These are phyloP conservation scores for Brienomyrus brachyistius DNA, from an alignment of 2,113 vertebrate species.

Conservation along the genomic window DNA sequence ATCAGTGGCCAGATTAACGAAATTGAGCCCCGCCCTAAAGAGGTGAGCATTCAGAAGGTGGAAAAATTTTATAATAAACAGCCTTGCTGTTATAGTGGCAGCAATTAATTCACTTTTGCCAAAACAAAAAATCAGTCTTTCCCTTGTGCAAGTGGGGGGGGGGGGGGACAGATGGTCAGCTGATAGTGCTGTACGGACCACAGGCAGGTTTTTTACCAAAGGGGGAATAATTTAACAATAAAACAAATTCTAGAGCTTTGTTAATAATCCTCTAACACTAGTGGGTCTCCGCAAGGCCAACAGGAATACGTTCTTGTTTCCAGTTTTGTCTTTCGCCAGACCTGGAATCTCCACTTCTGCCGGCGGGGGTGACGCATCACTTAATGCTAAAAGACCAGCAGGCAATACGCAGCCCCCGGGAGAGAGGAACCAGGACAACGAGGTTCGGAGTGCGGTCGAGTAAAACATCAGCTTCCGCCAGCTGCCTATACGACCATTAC, in stretches of 20 bases:
- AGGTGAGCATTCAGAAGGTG: not conserved
- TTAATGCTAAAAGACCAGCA: not conserved
- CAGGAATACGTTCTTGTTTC: not conserved
- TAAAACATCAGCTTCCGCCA: slow-evolving; percentile 15
- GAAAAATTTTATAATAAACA: not conserved
- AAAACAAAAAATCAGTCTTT: not conserved
- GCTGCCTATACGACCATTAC: not conserved
- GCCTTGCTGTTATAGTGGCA: not conserved
- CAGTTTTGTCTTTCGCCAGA: not conserved
- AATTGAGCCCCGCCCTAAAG: not conserved
- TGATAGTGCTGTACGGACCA: not conserved
- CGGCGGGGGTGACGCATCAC: not conserved
- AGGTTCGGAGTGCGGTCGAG: slow-evolving; percentile 6
- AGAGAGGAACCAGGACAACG: not conserved
- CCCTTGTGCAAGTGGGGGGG: not conserved
- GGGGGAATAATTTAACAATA: not conserved
- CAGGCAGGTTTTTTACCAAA: not conserved
- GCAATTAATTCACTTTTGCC: not conserved
- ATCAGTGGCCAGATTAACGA: not conserved
- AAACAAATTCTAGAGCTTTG: not conserved
- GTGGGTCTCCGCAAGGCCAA: not conserved
- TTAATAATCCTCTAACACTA: not conserved
- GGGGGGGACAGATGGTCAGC: not conserved
- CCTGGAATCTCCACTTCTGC: slow-evolving; percentile 7
- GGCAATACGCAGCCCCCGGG: not conserved